Percentiles rank a stretch among this genome's conserved stretches.
Conservation (phyloP, 2,797 vertebrate species). For the Sternarchorhynchus goeldii region DNA sequence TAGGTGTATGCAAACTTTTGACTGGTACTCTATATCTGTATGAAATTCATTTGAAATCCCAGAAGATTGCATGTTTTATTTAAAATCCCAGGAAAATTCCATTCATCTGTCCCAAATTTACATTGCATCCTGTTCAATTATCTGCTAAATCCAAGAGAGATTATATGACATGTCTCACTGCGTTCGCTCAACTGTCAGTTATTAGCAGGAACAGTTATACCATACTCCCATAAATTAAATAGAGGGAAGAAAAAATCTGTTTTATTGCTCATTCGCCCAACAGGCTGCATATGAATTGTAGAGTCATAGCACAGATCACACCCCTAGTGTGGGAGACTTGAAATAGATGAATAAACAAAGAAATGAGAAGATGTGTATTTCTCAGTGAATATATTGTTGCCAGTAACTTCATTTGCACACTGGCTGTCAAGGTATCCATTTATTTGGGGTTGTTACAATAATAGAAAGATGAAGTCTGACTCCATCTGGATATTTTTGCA, state of each 20-base stretch:
- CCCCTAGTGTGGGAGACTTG: not conserved
- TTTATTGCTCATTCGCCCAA: constrained; percentile 31
- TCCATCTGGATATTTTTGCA: not conserved
- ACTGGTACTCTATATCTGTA: no score
- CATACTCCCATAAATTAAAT: not conserved
- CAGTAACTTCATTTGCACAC: no score
- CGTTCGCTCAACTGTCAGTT: not conserved
- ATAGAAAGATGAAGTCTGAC: not conserved
- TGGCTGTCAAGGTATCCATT: no score
- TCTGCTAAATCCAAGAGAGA: not conserved
- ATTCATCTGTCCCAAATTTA: no score
- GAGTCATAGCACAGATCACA: constrained; percentile 14
- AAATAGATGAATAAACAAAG: constrained; percentile 4
- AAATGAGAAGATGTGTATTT: no score
- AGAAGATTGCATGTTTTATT: no score
- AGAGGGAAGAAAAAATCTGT: not conserved
- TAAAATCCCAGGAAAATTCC: no score
- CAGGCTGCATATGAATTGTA: not conserved
- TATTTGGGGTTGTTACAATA: not conserved
- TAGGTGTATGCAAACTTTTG: no score
- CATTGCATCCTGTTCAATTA: no score
- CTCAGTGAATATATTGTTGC: no score
- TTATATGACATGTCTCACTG: not conserved
- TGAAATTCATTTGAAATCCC: no score
- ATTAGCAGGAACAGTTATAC: constrained; percentile 11